phyloP scores from a whole-genome alignment of 2,113 vertebrate genomes.

The Hucho hucho region DNA sequence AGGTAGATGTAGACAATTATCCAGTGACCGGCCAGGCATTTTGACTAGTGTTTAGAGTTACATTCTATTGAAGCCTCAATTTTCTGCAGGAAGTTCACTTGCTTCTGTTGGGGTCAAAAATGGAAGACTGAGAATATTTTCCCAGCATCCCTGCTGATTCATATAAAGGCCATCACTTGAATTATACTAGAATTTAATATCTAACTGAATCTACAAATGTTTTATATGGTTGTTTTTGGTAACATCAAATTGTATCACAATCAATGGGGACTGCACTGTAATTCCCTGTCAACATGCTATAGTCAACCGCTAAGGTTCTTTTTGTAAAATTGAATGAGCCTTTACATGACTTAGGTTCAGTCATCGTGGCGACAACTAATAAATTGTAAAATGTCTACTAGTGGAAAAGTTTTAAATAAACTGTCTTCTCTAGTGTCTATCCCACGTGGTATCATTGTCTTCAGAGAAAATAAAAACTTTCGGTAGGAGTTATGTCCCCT shows the following conservation, averaged over 20 bases:
- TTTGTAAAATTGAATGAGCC: too few species aligned
- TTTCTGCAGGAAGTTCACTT: conserved; percentile 40
- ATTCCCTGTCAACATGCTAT: too few species aligned
- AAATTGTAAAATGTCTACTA: background rate
- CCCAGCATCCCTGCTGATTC: conserved; percentile 4
- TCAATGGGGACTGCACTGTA: background rate
- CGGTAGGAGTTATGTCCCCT: background rate
- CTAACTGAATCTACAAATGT: background rate
- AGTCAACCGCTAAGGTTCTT: too few species aligned
- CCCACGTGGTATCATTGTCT: background rate
- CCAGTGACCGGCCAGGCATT: conserved; percentile 6
- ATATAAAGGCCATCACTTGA: background rate
- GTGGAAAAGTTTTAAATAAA: conserved; percentile 29
- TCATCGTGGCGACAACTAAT: too few species aligned
- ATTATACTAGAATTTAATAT: background rate
- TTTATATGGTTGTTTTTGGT: background rate
- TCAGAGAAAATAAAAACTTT: background rate
- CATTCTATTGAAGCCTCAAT: conserved; percentile 2
- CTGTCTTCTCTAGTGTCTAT: background rate
- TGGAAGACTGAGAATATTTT: conserved; percentile 44
- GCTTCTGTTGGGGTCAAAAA: conserved; percentile 45
- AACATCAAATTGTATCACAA: background rate
- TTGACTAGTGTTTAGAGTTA: conserved; percentile 12
- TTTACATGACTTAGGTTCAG: too few species aligned
- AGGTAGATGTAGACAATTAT: conserved; percentile 1